Base-by-base conservation (phyloP, 2,797 vertebrate species). In the Acropternis orthonyx region DNA sequence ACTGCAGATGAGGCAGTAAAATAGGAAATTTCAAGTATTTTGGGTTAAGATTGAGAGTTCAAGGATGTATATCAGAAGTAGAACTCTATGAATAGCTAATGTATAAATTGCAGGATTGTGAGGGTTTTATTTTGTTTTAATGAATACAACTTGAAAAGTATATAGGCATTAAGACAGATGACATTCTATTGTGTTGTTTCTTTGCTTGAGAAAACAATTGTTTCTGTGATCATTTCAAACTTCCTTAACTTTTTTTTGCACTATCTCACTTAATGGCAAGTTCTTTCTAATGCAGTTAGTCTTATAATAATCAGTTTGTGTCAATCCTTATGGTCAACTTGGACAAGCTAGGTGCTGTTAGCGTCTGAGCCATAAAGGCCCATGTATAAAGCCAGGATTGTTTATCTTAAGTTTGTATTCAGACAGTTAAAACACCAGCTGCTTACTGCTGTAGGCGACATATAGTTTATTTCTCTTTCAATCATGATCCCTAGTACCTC, bases 401-500 rank as follows among this genome's bases (percentile, higher is more conserved):
- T 90, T 86, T 83, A 66, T 78, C 90, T 93, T 84, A 71, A 82
- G 49, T 93, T 97, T 96, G 39, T 54, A 91, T 94, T 89, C 63
- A 84, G 82, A 85, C 55, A 91, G 62, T 78, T 96, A 93, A 97
- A 96, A 85, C 55, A 93, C 72, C 80, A 94, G 48, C 65, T 86
- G 54, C 65, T 97, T 58, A 21, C 43, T 94, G 92, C 94, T 96
- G 36, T 26, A 91, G 87, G 93, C 68, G 48, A 89, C 76, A 80
- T 75, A 80, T 37, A 78, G 76, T 91, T 97, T 92, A 95, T 95
- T 96, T 97, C 78, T 93, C 41, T 91, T 95, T 95, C 69, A 75
- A 10, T 96, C 81, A 80, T n/a, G 18, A 84, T 95, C 30, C 43
- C 59, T 73, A 91, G 49, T 36, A 63, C 72, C 95, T 93, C 90